These are phyloP conservation scores for Mungos mungo DNA, from an alignment of 2,113 vertebrate genomes.

Conservation along the genomic window DNA sequence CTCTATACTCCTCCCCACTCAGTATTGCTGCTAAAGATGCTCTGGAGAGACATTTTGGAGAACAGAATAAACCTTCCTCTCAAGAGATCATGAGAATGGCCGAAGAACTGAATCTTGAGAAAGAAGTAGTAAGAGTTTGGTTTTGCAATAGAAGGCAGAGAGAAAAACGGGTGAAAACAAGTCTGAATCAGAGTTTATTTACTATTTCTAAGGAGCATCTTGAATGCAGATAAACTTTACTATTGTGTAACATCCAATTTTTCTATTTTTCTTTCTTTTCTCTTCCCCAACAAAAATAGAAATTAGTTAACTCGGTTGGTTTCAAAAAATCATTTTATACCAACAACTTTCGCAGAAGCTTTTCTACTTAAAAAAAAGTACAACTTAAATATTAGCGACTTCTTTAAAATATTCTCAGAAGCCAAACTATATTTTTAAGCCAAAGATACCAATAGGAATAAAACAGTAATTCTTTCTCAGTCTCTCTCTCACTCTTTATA, in stretches of 20 bases:
- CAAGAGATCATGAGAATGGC: slow-evolving; percentile 98
- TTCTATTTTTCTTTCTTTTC: not conserved
- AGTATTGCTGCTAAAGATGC: slow-evolving; percentile 98
- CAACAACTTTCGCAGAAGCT: not conserved
- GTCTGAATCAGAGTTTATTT: slow-evolving; percentile 93
- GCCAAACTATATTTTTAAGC: not conserved
- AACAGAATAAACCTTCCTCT: slow-evolving; percentile 97
- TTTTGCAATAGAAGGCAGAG: slow-evolving; percentile 98
- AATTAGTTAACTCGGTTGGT: not conserved
- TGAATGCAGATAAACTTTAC: slow-evolving; percentile 87
- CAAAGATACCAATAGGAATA: not conserved
- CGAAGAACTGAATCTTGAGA: slow-evolving; percentile 96
- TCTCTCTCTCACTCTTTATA: not conserved
- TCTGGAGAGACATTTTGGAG: slow-evolving; percentile 94
- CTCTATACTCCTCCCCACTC: not conserved
- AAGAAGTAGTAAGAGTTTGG: slow-evolving; percentile 99
- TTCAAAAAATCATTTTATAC: not conserved
- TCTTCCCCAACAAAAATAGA: not conserved
- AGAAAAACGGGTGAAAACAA: slow-evolving; percentile 98
- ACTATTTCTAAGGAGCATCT: slow-evolving; percentile 91
- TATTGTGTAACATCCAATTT: not conserved
- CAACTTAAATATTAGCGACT: not conserved
- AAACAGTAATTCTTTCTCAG: not conserved
- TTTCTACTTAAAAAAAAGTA: not conserved
- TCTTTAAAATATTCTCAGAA: slow-evolving; percentile 35